Percentiles rank a stretch among this genome's conserved stretches.
These are phyloP conservation scores for Pycnonotus jocosus DNA, from an alignment of 2,113 vertebrate species.

Conservation along the genomic window DNA sequence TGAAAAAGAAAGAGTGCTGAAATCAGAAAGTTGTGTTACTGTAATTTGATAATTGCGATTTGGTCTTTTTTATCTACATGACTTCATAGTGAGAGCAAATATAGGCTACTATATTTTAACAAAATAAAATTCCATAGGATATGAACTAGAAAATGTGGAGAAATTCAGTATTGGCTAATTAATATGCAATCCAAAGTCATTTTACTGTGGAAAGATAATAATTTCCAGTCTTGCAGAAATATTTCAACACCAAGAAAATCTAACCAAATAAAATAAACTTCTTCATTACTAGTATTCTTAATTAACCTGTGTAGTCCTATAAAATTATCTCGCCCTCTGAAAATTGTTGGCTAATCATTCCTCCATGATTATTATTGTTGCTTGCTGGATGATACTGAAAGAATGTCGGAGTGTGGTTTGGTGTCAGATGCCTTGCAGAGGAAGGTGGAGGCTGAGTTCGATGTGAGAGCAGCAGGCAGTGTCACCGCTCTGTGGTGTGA, in stretches of 20 bases:
- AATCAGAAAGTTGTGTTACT: background rate
- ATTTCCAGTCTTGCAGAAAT: background rate
- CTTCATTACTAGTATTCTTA: background rate
- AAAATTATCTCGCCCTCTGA: background rate
- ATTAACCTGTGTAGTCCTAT: background rate
- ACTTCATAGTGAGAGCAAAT: background rate
- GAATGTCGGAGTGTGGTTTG: background rate
- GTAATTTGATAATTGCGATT: background rate
- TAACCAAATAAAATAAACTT: background rate
- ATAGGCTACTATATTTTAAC: background rate
- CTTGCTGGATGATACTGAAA: background rate
- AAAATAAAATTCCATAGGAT: background rate
- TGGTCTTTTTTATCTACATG: background rate
- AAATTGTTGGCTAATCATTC: background rate
- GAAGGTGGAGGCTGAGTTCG: background rate
- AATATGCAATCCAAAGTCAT: background rate
- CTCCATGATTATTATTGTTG: background rate
- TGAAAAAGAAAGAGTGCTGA: background rate
- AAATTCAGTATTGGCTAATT: background rate
- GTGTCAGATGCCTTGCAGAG: background rate
- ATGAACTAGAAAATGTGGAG: background rate
- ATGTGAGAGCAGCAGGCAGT: background rate
- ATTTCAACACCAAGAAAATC: background rate
- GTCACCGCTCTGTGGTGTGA: background rate
- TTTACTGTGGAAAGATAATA: background rate